phyloP scores from a whole-genome alignment of 2,113 vertebrate genomes.

The Hypomesus transpacificus region DNA sequence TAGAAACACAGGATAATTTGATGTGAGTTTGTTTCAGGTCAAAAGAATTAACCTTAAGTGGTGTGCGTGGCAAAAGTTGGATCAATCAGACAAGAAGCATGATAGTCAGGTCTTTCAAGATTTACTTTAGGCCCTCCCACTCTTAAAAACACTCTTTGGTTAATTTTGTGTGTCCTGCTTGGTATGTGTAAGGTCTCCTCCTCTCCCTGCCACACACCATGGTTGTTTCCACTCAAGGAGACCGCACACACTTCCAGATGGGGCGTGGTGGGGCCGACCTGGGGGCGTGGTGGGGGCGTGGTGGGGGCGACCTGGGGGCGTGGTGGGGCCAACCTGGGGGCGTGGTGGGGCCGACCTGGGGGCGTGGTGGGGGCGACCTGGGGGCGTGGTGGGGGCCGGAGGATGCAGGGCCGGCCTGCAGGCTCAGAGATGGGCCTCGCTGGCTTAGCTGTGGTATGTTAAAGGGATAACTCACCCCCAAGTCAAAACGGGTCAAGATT shows the following conservation, averaged over 20 bases:
- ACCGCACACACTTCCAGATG: constrained; percentile 56
- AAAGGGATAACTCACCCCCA: constrained; percentile 10
- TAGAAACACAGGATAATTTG: constrained; percentile 56
- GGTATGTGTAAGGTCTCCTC: constrained; percentile 60
- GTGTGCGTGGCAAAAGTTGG: constrained; percentile 57
- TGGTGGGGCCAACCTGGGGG: too few relatives aligned
- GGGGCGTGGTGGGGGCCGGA: constrained; percentile 21
- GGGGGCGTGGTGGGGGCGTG: constrained; percentile 15
- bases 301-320: constrained; percentile 12
- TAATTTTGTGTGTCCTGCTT: constrained; percentile 53
- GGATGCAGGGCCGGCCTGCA: constrained; percentile 35
- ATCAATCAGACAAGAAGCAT: constrained; percentile 53
- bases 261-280: too few relatives aligned
- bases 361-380: constrained; percentile 23
- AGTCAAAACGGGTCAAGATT: too few relatives aligned
- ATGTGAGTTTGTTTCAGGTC: constrained; percentile 62
- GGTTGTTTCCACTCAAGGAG: constrained; percentile 54
- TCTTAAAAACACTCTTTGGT: constrained; percentile 57
- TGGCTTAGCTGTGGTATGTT: constrained; percentile 24
- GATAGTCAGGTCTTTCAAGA: constrained; percentile 60
- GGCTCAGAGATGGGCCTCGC: constrained; percentile 20
- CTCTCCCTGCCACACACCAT: constrained; percentile 52
- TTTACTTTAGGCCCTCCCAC: constrained; percentile 53
- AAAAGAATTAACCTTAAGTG: constrained; percentile 69
- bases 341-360: constrained; percentile 36